Base-by-base conservation (phyloP, 2,888 invertebrate species). In the Anagyrus pseudococci region DNA sequence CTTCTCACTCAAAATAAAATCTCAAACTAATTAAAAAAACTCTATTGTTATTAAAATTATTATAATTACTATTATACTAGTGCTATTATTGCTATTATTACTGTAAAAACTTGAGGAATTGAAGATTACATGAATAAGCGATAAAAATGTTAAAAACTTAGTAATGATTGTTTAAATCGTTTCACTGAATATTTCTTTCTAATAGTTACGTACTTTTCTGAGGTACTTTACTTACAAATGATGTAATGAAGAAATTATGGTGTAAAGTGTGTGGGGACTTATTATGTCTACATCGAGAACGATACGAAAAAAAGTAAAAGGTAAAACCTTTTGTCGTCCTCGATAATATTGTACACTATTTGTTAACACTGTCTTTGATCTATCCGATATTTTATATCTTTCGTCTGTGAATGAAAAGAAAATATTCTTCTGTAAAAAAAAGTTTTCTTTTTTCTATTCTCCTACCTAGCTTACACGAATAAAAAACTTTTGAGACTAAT, bases 371-470 rank as follows among this genome's bases (percentile, higher is more conserved):
- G 70, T 75, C 73, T 73, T 71, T 73, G 73, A 73, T 73, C 75
- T 77, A 74, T 75, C 67, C 68, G 73, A 73, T 70, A 73, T 77
- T 77, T 77, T 74, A 74, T 77, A 77, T 75, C 72, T 75, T 71
- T 72, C 69, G 69, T 73, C 74, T 76, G 72, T 73, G 74, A 76
- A 73, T 73, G 73, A 77, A 76, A 75, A 77, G 71, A 75, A 75
- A 73, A 74, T 77, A 77, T 77, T 77, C 75, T 77, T 77, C 77
- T 74, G 73, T 75, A 62, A 71, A 67, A 40, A 22, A 29, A 50
- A 63, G 17, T 53, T 52, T 48, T 26, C 19, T 57, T 57, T 41
- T 52, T 58, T 55, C 26, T 41, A 22, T 15, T 22, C 40, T 37
- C 40, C 23, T n/a, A n/a, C n/a, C n/a, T n/a, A n/a, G n/a, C n/a